Evolutionary conservation across 2,113 vertebrate species (phyloP), one percentile per base, ranked within the genome.

Genomic region (Microtus montanus): DNA sequence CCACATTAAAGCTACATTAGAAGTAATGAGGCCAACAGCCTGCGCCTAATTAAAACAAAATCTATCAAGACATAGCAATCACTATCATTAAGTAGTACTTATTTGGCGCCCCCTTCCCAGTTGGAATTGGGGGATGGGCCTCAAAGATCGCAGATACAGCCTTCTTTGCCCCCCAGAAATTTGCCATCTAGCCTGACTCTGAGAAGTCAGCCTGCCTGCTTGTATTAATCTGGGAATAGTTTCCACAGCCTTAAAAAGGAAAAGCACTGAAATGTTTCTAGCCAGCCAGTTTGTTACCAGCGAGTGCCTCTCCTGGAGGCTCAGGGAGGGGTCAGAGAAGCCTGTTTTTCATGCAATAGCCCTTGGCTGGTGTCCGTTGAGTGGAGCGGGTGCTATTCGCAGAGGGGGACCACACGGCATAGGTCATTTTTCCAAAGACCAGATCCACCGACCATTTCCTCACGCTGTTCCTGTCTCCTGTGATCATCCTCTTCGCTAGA

Each of bases 1-100:
- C 97, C 97, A 98, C 97, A 97, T 97, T 97, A 98, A 97, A 97
- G 97, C 93, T 89, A 92, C 94, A 96, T 94, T 94, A 94, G 83
- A 83, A 87, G 90, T 98, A 97, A 97, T 97, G 94, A 97, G 90
- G 85, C 89, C 92, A 94, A 87, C 90, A 97, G 95, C 68, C 96
- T 97, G 95, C 95, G 93, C 92, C 96, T 96, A 98, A 97, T 97
- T 97, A 97, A 96, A 96, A 95, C 87, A 95, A 97, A 97, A 89
- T 94, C 95, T 95, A 92, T 97, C 78, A 91, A 97, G 94, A 95
- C 85, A 38, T 90, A 77, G 96, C 94, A 96, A 96, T 98, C 96
- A 97, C 97, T 95, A 97, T 97, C 96, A 96, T 96, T 93, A 96
- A 79, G 86, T 79, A 91, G 93, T 93, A 96, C 89, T 96, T 97